These are phyloP conservation scores for Crotalus viridis DNA, from an alignment of 2,113 vertebrate genomes.

Conservation along the genomic window DNA sequence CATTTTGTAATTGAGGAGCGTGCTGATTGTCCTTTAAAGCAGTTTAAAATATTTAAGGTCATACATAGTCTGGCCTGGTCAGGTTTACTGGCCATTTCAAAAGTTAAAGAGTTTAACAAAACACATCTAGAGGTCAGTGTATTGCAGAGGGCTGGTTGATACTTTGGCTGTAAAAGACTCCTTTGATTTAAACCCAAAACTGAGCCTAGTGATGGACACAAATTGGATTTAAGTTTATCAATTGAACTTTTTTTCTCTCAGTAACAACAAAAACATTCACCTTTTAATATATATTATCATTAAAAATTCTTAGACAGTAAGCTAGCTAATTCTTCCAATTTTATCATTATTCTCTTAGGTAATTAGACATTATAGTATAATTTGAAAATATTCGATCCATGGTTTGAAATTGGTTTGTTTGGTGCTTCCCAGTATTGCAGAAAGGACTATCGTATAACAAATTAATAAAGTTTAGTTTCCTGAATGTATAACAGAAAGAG, in stretches of 20 bases:
- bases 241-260: neutral
- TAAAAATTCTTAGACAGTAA: neutral
- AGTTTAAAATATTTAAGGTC: neutral
- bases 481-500: neutral
- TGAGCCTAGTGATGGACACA: neutral
- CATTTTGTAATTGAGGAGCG: neutral
- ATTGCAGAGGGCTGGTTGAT: neutral
- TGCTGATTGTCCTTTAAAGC: neutral
- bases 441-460: neutral
- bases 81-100: neutral
- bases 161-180: neutral
- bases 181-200: neutral
- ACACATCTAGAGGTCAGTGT: neutral
- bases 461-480: neutral
- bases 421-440: neutral
- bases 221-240: neutral
- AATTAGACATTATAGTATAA: neutral
- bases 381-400: neutral
- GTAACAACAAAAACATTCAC: neutral
- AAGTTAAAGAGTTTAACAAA: neutral
- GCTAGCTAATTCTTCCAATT: neutral
- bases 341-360: neutral
- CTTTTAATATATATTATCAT: neutral
- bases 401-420: neutral
- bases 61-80: neutral